Evolutionary conservation across 2,797 vertebrate genomes (phyloP).

Genomic region (Thripadectes ignobilis): DNA sequence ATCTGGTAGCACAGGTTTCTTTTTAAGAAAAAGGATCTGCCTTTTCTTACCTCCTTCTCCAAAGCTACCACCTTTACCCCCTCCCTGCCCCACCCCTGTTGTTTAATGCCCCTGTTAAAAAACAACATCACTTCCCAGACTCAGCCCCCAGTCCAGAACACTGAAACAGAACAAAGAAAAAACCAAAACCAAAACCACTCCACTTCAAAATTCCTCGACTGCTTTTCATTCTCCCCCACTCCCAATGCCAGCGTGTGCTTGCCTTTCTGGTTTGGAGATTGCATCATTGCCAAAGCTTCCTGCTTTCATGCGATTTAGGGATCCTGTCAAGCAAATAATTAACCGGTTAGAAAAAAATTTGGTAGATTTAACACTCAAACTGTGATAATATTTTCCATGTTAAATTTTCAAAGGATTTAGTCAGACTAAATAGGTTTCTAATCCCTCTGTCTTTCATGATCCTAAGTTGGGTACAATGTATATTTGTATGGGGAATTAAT

Average conservation of each 20-base stretch:
- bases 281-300: neutral
- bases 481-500: conserved; percentile 23
- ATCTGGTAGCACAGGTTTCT: neutral
- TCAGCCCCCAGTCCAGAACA: neutral
- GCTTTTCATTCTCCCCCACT: neutral
- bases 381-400: conserved; percentile 33
- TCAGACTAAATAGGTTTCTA: conserved; percentile 26
- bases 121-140: neutral
- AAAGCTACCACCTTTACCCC: neutral
- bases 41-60: neutral
- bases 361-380: neutral
- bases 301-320: neutral
- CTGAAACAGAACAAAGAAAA: neutral
- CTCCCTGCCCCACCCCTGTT: rapidly evolving
- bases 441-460: conserved; percentile 9
- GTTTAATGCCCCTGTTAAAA: neutral
- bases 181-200: too few species aligned
- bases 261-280: neutral
- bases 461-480: neutral
- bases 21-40: neutral
- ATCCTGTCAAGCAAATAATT: conserved; percentile 53
- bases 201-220: neutral
- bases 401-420: conserved; percentile 30
- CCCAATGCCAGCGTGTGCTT: neutral
- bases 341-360: neutral